Conservation (phyloP, 2,797 vertebrate genomes). For the Valencia hispanica region DNA sequence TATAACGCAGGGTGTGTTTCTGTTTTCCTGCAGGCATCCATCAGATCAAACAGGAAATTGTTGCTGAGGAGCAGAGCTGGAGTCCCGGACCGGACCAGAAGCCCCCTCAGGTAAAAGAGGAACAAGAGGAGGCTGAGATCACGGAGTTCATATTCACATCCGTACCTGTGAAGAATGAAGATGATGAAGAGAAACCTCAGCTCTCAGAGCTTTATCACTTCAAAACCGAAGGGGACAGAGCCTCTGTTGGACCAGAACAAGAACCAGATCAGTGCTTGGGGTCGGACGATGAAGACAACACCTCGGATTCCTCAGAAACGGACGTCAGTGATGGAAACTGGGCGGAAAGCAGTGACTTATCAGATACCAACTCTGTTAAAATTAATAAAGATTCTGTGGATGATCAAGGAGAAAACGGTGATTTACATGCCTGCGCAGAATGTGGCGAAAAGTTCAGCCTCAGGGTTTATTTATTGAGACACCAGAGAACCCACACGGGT, state of each 20-base stretch:
- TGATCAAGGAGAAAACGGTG: neutral
- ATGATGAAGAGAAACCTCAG: conserved; percentile 9
- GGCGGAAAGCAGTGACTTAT: neutral
- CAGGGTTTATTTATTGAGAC: neutral
- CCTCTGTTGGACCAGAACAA: neutral
- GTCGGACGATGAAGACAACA: neutral
- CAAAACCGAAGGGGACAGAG: neutral
- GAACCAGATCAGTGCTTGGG: neutral
- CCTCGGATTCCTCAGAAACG: conserved; percentile 1
- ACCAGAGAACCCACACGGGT: conserved; percentile 9
- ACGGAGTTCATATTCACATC: neutral
- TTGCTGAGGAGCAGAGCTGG: neutral
- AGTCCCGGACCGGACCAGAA: neutral
- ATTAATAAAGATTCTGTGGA: neutral
- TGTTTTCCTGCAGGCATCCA: conserved; percentile 2
- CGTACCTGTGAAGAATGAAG: conserved; percentile 5
- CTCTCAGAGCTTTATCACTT: conserved; percentile 5
- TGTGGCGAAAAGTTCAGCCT: conserved; percentile 9
- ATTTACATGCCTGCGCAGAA: neutral
- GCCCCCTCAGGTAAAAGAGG: neutral
- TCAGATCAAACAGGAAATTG: neutral
- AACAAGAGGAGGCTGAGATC: conserved; percentile 2
- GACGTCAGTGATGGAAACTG: conserved; percentile 4
- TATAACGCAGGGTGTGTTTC: neutral
- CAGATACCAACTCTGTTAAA: neutral